Percentiles rank a stretch among this genome's conserved stretches.
phyloP scores from a whole-genome alignment of 2,797 vertebrate species.

The Perodicticus potto region DNA sequence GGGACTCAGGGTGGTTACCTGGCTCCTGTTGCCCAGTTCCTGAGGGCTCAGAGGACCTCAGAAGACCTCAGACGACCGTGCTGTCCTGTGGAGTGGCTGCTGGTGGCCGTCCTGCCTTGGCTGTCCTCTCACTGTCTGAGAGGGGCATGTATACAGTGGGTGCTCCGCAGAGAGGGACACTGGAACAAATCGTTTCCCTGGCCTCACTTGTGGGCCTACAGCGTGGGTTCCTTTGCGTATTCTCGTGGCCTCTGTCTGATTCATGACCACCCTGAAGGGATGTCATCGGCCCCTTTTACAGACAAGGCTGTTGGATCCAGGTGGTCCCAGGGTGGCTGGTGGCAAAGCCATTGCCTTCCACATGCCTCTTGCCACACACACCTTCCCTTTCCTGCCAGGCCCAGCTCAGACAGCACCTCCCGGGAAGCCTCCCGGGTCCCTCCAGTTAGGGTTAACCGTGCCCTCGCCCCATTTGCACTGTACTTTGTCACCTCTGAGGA shows the following conservation, averaged over 20 bases:
- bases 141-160: background rate
- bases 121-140: background rate
- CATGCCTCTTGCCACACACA: background rate
- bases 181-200: accelerated
- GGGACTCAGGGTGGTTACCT: slow-evolving; percentile 7
- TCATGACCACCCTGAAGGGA: background rate
- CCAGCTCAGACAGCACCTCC: background rate
- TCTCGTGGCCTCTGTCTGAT: background rate
- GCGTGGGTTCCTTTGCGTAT: accelerated
- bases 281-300: accelerated
- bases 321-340: background rate
- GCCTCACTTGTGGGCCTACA: accelerated
- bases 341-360: background rate
- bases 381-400: background rate
- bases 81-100: background rate
- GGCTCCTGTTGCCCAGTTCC: background rate
- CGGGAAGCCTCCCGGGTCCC: background rate
- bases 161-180: accelerated
- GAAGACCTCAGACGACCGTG: background rate
- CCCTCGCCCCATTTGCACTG: background rate
- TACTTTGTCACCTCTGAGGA: accelerated
- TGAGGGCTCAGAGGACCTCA: background rate
- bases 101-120: background rate
- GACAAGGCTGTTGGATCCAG: background rate
- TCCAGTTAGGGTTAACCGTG: background rate